Base-by-base conservation (phyloP, 2,888 invertebrate genomes). In the Diogma glabrata region DNA sequence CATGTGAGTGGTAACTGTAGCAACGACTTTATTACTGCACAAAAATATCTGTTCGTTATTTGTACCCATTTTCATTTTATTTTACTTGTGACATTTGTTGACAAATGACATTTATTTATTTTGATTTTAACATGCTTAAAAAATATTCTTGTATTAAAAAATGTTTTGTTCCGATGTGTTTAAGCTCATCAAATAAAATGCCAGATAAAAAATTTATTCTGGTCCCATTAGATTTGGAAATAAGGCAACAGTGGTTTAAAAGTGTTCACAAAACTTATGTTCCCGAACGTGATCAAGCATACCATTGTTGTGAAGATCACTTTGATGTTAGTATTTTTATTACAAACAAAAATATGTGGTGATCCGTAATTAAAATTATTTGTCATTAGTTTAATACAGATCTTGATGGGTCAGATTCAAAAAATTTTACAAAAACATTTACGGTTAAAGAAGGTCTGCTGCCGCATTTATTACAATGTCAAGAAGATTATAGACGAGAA, bases 121-220 rank as follows among this genome's bases (percentile, higher is more conserved):
- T 43, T 22, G 19, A 24, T 46, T 46, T 46, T n/a, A 16, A 46
- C 10, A 46, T 46, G 46, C 24, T 24, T 22, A 22, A 16, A 26
- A 46, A 46, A 24, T 46, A 46, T 26, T 46, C 46, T 4, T 16
- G 16, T 14, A 16, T 24, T 16, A 46, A 46, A 46, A 22, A 46
- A 46, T 46, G 46, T 46, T 46, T 46, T 46, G 46, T 46, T 16
- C 46, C 46, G 24, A 46, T 46, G 46, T 46, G 46, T 24, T 24
- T 12, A 16, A 46, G 16, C 16, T 24, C 14, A 16, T 24, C 46
- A 16, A 12, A 43, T 22, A 43, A 46, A 46, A 16, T 9, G 5
- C 2, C 26, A 8, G 24, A 22, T 46, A 46, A 46, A 46, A 12
- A 24, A 24, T 46, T 46, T 26, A 24, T 46, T 16, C 17, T 24